phyloP scores from a whole-genome alignment of 2,888 invertebrate genomes.

The Trichopria drosophilae region DNA sequence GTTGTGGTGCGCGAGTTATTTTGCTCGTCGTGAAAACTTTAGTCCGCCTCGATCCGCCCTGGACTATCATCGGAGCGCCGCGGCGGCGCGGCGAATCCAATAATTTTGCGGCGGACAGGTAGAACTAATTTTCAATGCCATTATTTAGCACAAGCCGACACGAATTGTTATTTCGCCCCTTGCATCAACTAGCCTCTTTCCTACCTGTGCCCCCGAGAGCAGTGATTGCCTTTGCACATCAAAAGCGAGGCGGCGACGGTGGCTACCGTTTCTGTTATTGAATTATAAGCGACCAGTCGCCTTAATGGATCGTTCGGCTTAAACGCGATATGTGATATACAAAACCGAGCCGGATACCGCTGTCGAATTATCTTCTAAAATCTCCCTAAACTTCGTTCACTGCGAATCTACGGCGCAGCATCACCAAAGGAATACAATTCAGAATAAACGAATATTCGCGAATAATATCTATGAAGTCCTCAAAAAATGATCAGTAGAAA shows the following conservation, averaged over 20 bases:
- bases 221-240: conserved; percentile 33
- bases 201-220: conserved; percentile 15
- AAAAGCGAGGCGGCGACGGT: conserved; percentile 32
- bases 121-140: conserved; percentile 59
- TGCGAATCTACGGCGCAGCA: too few relatives aligned
- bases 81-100: conserved; percentile 41
- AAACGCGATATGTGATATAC: too few relatives aligned
- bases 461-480: too few relatives aligned
- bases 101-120: conserved; percentile 48
- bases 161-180: too few relatives aligned
- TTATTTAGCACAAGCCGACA: conserved; percentile 56
- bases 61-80: conserved; percentile 30
- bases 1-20: conserved; percentile 47
- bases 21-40: too few relatives aligned
- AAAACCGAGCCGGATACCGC: too few relatives aligned
- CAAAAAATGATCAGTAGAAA: too few relatives aligned
- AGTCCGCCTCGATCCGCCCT: conserved; percentile 38
- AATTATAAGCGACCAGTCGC: conserved; percentile 31
- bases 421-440: too few relatives aligned
- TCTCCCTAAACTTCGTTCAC: too few relatives aligned
- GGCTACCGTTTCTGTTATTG: conserved; percentile 34
- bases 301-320: conserved; percentile 29
- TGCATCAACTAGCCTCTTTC: conserved; percentile 14
- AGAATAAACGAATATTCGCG: too few relatives aligned
- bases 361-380: too few relatives aligned